phyloP scores from a whole-genome alignment of 35 echinoderm and acorn worm genomes.

The Ophioderma brevispina region DNA sequence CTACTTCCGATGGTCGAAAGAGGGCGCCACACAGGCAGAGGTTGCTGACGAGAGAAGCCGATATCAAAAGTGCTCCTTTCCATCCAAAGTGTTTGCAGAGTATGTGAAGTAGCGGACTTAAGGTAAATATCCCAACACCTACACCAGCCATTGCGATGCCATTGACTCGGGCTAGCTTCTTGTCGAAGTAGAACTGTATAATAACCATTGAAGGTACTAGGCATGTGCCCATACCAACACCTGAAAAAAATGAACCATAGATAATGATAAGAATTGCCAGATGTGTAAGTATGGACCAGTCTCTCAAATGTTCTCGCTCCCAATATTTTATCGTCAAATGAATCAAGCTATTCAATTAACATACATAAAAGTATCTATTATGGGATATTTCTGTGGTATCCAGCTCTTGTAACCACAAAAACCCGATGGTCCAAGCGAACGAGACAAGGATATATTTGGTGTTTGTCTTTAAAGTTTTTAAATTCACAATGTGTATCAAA shows the following conservation, averaged over 20 bases:
- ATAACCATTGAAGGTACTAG: constrained; percentile 52
- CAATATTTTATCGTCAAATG: too few species aligned
- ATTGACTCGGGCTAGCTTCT: constrained; percentile 47
- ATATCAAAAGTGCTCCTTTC: constrained; percentile 59
- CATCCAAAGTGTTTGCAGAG: constrained; percentile 51
- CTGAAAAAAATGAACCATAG: constrained; percentile 25
- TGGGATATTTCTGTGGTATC: too few species aligned
- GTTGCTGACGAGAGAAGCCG: constrained; percentile 6
- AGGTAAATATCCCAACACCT: constrained; percentile 54
- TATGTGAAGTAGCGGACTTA: constrained; percentile 39
- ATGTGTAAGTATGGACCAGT: too few species aligned
- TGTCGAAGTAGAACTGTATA: constrained; percentile 48
- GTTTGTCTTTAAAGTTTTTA: too few species aligned
- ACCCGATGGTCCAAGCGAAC: too few species aligned
- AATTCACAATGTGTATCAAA: too few species aligned
- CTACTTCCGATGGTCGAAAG: neutral
- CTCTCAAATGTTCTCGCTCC: too few species aligned
- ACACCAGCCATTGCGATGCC: constrained; percentile 58
- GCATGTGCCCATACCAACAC: constrained; percentile 37
- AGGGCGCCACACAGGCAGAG: constrained; percentile 16
- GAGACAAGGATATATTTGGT: too few species aligned
- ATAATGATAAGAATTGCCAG: too few species aligned
- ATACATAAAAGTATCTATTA: too few species aligned
- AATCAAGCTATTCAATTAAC: too few species aligned
- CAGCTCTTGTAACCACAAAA: too few species aligned